Evolutionary conservation across 1,140 invertebrate species (phyloP).

Genomic region (Anthonomus grandis): DNA sequence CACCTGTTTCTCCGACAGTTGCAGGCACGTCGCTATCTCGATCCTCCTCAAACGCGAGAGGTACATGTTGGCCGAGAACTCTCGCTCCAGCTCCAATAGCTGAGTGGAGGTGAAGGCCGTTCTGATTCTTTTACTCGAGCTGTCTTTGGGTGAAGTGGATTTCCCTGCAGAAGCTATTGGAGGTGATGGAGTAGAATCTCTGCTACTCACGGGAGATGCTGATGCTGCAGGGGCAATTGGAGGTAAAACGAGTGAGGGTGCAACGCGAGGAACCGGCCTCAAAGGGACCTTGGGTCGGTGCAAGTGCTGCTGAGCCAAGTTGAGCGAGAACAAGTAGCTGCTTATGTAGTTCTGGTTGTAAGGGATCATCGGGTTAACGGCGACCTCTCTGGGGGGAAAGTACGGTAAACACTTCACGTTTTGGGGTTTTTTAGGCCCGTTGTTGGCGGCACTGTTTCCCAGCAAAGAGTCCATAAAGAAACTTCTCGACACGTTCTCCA

Average conservation of each 20-base stretch:
- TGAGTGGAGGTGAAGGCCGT: conserved; percentile 93
- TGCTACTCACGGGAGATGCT: conserved; percentile 48
- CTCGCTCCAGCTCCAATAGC: conserved; percentile 84
- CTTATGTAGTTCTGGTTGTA: conserved; percentile 58
- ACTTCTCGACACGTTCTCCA: conserved; percentile 50
- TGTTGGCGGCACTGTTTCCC: conserved; percentile 58
- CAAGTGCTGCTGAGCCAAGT: conserved; percentile 33
- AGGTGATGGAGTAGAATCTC: conserved; percentile 57
- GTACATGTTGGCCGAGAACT: conserved; percentile 89
- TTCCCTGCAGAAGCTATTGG: conserved; percentile 52
- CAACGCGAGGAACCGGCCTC: conserved; percentile 37
- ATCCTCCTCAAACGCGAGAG: conserved; percentile 83
- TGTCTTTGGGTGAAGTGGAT: conserved; percentile 39
- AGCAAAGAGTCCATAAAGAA: conserved; percentile 74
- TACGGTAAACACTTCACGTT: conserved; percentile 35
- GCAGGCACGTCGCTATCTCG: conserved; percentile 85
- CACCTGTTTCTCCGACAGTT: conserved; percentile 90
- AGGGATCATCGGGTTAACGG: conserved; percentile 51
- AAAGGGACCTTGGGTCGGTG: conserved; percentile 27
- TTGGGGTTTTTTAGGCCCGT: conserved; percentile 49
- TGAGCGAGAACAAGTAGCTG: conserved; percentile 61
- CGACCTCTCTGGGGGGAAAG: conserved; percentile 21
- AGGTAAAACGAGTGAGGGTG: conserved; percentile 26
- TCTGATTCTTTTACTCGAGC: conserved; percentile 73
- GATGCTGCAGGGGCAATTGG: conserved; percentile 39